Percentiles rank a stretch among this genome's conserved stretches.
These are phyloP conservation scores for Drosophila littoralis DNA, from an alignment of 1,140 invertebrate genomes.

Conservation along the genomic window DNA sequence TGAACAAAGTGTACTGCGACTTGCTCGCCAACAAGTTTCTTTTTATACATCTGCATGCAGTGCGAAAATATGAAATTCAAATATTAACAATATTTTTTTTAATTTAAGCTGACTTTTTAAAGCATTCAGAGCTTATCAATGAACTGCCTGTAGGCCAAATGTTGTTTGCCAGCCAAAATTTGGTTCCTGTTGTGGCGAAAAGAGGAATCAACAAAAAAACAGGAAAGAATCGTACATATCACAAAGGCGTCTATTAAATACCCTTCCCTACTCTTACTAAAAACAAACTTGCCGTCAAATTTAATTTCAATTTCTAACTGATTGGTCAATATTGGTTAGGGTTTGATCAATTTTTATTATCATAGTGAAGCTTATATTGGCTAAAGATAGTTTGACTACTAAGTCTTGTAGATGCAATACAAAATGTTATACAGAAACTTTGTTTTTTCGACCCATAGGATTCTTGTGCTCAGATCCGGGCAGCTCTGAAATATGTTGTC, in stretches of 20 bases:
- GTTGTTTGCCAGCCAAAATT: slow-evolving; percentile 19
- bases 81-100: slow-evolving; percentile 42
- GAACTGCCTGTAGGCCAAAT: slow-evolving; percentile 20
- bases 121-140: slow-evolving; percentile 28
- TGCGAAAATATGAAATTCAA: slow-evolving; percentile 39
- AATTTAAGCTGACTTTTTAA: slow-evolving; percentile 20
- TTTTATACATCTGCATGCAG: slow-evolving; percentile 9
- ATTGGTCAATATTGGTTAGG: no score
- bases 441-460: no score
- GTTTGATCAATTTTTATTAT: no score
- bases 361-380: no score
- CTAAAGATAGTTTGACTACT: no score
- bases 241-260: neutral
- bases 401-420: no score
- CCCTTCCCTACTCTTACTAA: neutral
- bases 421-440: no score
- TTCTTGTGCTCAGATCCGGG: no score
- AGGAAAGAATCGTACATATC: neutral
- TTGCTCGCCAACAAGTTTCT: neutral
- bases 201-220: neutral
- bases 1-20: neutral
- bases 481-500: no score
- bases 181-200: slow-evolving; percentile 24
- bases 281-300: no score
- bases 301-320: no score